Conservation (phyloP, 1,140 invertebrate species). For the Helicoverpa armigera region DNA sequence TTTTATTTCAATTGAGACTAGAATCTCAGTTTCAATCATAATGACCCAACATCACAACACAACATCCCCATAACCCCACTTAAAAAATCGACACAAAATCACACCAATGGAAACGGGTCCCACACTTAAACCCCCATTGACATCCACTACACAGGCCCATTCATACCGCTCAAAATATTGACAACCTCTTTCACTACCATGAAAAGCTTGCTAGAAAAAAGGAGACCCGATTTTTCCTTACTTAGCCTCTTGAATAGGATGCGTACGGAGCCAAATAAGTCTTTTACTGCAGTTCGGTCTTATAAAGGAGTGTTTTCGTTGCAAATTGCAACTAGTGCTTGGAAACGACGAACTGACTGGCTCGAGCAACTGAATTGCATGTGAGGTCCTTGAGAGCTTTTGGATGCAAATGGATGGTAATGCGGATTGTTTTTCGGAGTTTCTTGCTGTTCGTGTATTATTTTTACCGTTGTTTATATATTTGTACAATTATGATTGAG, state of each 20-base stretch:
- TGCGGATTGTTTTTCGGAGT: constrained; percentile 7
- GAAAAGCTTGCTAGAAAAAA: constrained; percentile 80
- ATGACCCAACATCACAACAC: too few species aligned
- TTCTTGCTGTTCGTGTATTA: background rate
- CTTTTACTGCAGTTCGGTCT: constrained; percentile 59
- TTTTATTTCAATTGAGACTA: too few species aligned
- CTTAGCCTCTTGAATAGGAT: constrained; percentile 68
- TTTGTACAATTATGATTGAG: background rate
- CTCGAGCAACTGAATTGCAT: constrained; percentile 33
- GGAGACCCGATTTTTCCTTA: constrained; percentile 76
- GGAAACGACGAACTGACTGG: constrained; percentile 30
- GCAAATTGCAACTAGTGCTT: constrained; percentile 56
- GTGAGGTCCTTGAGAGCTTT: constrained; percentile 7
- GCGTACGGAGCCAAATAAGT: constrained; percentile 74
- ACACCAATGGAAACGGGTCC: constrained; percentile 61
- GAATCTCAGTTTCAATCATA: too few species aligned
- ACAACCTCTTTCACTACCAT: constrained; percentile 79
- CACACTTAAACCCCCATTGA: constrained; percentile 76
- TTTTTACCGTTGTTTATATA: background rate
- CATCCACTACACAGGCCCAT: constrained; percentile 75
- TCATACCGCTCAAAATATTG: constrained; percentile 84
- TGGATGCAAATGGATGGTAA: background rate
- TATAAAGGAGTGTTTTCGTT: constrained; percentile 67
- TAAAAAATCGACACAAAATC: constrained; percentile 14
- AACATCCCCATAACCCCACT: background rate